A percentile compares a stretch with the other conserved stretches of the same genome.
Conservation (phyloP, 1,140 invertebrate species). For the Cepaea nemoralis region DNA sequence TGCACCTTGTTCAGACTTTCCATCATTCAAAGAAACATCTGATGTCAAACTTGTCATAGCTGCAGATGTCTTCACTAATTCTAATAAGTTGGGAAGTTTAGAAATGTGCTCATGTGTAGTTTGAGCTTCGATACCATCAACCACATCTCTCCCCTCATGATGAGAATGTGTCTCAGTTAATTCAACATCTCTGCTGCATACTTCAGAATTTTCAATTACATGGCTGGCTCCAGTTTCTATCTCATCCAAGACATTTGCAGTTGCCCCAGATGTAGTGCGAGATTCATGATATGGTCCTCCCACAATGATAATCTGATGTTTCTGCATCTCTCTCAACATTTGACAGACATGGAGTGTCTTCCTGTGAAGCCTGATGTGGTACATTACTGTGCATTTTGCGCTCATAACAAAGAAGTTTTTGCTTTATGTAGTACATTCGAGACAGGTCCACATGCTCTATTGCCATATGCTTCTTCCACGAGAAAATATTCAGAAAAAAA, state of each 20-base stretch:
- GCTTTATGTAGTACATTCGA: background rate
- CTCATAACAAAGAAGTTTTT: background rate
- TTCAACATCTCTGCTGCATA: background rate
- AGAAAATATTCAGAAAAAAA: slow-evolving; percentile 3
- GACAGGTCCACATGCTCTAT: background rate
- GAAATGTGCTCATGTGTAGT: background rate
- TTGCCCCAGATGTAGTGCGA: background rate
- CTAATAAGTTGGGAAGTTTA: background rate
- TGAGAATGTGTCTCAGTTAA: background rate
- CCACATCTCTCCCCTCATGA: background rate
- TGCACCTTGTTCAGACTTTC: no score
- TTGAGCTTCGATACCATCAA: background rate
- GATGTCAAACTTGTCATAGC: no score
- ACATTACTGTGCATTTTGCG: background rate
- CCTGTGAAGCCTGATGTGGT: background rate
- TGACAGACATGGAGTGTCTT: background rate
- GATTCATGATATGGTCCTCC: background rate
- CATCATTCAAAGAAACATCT: no score
- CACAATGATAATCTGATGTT: background rate
- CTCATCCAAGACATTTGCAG: background rate
- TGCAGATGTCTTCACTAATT: no score
- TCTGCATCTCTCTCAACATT: background rate
- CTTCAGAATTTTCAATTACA: background rate
- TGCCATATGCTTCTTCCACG: slow-evolving; percentile 10
- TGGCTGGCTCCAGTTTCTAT: background rate